These are phyloP conservation scores for Trogon surrucura DNA, from an alignment of 2,113 vertebrate species.

Conservation along the genomic window DNA sequence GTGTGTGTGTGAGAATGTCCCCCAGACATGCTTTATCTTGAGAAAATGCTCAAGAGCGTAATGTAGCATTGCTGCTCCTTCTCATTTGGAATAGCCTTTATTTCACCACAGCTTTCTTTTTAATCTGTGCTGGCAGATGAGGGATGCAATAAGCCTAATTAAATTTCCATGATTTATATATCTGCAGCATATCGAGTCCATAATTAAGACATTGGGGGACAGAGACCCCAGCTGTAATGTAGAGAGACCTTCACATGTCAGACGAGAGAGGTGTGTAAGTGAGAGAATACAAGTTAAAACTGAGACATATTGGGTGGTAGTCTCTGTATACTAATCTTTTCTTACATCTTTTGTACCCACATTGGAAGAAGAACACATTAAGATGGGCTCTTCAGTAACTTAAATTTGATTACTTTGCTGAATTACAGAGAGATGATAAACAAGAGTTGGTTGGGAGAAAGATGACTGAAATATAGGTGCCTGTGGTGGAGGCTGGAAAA, in stretches of 20 bases:
- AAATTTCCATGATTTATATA: conserved; percentile 66
- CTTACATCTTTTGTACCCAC: background rate
- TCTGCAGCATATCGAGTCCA: background rate
- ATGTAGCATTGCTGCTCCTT: background rate
- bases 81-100: conserved; percentile 6
- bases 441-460: background rate
- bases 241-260: conserved; percentile 5
- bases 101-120: background rate
- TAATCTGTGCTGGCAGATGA: conserved; percentile 41
- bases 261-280: background rate
- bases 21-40: background rate
- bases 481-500: background rate
- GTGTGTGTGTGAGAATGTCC: background rate
- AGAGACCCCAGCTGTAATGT: conserved; percentile 9
- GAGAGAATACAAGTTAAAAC: background rate
- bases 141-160: conserved; percentile 58
- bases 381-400: background rate
- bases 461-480: background rate
- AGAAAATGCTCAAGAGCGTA: background rate
- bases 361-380: background rate
- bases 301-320: background rate
- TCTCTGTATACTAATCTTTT: background rate
- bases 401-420: background rate
- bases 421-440: background rate
- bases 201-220: conserved; percentile 54